A percentile compares a stretch with the other conserved stretches of the same genome.
Conservation (phyloP, 1,140 invertebrate genomes). For the Drosophila lacertosa region DNA sequence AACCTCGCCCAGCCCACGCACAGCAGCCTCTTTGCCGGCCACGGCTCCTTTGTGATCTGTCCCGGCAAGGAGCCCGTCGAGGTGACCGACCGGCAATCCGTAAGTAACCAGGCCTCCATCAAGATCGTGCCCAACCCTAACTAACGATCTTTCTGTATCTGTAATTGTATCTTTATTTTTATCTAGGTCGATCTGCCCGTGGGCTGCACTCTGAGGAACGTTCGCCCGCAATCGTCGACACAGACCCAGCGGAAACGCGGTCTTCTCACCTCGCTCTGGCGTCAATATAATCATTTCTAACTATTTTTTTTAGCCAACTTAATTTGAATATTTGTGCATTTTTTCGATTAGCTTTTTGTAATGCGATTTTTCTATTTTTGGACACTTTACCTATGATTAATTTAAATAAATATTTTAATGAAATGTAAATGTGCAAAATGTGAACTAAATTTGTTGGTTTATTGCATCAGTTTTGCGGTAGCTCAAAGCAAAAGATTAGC, state of each 20-base stretch:
- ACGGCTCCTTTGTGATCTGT: conserved; percentile 74
- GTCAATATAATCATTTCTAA: conserved; percentile 51
- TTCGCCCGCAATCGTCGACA: conserved; percentile 56
- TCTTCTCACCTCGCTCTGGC: conserved; percentile 70
- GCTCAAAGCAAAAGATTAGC: conserved; percentile 1
- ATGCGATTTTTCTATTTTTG: conserved; percentile 46
- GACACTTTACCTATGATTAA: conserved; percentile 45
- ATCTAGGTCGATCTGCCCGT: conserved; percentile 71
- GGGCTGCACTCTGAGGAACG: conserved; percentile 75
- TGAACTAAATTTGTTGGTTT: conserved; percentile 14
- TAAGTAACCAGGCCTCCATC: conserved; percentile 53
- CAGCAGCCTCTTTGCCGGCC: conserved; percentile 57
- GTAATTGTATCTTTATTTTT: conserved; percentile 5
- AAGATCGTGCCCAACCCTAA: conserved; percentile 7
- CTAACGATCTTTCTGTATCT: too few species aligned
- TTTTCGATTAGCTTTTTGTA: conserved; percentile 23
- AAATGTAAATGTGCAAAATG: conserved; percentile 5
- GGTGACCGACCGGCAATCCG: conserved; percentile 70
- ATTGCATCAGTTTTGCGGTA: conserved; percentile 42
- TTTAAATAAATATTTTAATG: conserved; percentile 48
- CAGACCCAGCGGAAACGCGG: conserved; percentile 55
- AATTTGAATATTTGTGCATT: conserved; percentile 9
- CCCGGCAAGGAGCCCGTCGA: conserved; percentile 65
- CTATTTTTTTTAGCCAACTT: conserved; percentile 4
- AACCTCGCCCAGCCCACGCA: conserved; percentile 9